These are phyloP conservation scores for Drosophila melanosoma DNA, from an alignment of 2,888 invertebrate genomes.

Conservation along the genomic window DNA sequence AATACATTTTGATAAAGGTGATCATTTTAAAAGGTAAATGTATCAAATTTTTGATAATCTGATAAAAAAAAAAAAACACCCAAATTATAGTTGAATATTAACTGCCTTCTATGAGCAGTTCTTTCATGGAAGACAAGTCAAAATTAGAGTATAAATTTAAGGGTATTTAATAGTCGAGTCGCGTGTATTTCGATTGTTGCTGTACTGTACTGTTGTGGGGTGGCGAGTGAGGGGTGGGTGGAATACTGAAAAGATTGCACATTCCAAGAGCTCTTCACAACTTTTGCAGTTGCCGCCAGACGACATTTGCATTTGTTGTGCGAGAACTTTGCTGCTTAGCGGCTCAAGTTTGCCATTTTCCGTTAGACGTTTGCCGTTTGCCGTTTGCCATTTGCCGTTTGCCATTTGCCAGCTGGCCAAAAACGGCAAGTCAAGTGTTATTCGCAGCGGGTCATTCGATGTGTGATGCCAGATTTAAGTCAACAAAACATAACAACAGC, in stretches of 20 bases:
- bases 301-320: slow-evolving; percentile 53
- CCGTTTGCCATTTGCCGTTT: not conserved
- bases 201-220: slow-evolving; percentile 17
- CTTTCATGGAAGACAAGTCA: not conserved
- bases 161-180: not conserved
- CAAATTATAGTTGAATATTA: not conserved
- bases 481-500: slow-evolving; percentile 27
- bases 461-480: slow-evolving; percentile 38
- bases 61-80: not conserved
- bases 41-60: not conserved
- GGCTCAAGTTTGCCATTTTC: slow-evolving; percentile 1
- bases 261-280: slow-evolving; percentile 26
- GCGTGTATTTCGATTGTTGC: not conserved
- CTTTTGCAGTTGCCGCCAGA: slow-evolving; percentile 30
- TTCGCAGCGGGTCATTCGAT: slow-evolving; percentile 44
- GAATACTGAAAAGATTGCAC: slow-evolving; percentile 56
- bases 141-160: not conserved
- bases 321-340: slow-evolving; percentile 14
- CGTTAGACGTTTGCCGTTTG: slow-evolving; percentile 1
- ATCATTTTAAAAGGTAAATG: not conserved
- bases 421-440: slow-evolving; percentile 25
- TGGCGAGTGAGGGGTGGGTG: slow-evolving; percentile 1
- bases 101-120: too few relatives aligned
- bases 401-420: slow-evolving; percentile 5
- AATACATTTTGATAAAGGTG: not conserved